Evolutionary conservation across 2,113 vertebrate genomes (phyloP).

Genomic region (Pleuronectes platessa): DNA sequence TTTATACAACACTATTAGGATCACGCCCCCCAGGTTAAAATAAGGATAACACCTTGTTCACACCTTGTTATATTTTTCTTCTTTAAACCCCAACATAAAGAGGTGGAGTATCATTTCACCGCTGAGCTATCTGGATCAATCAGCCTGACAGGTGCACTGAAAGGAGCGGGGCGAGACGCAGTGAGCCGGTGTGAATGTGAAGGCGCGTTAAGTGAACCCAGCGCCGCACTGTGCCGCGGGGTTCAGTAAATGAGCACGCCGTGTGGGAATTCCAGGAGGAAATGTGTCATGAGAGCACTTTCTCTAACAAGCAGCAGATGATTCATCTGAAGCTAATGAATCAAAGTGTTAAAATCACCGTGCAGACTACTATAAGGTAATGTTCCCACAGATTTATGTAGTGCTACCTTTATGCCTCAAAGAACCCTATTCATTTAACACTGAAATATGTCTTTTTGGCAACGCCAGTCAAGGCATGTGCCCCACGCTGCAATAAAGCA

Average conservation of each 20-base stretch:
- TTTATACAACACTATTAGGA: conserved; percentile 48
- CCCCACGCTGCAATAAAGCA: conserved; percentile 53
- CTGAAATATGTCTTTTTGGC: conserved; percentile 52
- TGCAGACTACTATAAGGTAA: conserved; percentile 48
- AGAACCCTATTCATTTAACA: conserved; percentile 55
- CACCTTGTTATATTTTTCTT: conserved; percentile 43
- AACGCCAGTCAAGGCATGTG: conserved; percentile 36
- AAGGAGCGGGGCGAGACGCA: conserved; percentile 48
- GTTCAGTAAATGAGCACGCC: conserved; percentile 51
- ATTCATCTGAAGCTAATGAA: conserved; percentile 67
- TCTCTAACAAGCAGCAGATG: conserved; percentile 66
- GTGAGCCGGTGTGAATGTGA: conserved; percentile 50
- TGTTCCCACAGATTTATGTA: conserved; percentile 55
- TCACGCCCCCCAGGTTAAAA: conserved; percentile 40
- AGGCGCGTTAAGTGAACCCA: conserved; percentile 34
- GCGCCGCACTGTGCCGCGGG: conserved; percentile 39
- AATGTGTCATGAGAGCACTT: conserved; percentile 74
- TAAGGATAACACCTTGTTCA: conserved; percentile 53
- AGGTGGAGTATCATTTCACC: conserved; percentile 32
- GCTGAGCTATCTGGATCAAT: conserved; percentile 34
- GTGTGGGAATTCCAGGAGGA: conserved; percentile 69
- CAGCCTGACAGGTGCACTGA: conserved; percentile 59
- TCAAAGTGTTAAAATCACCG: conserved; percentile 57
- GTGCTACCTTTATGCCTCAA: conserved; percentile 58
- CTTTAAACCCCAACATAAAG: conserved; percentile 29